Evolutionary conservation across 37 sponge, comb jelly and placozoan species (phyloP), one percentile per base, ranked within the genome.

Genomic region (Oopsacas minuta): DNA sequence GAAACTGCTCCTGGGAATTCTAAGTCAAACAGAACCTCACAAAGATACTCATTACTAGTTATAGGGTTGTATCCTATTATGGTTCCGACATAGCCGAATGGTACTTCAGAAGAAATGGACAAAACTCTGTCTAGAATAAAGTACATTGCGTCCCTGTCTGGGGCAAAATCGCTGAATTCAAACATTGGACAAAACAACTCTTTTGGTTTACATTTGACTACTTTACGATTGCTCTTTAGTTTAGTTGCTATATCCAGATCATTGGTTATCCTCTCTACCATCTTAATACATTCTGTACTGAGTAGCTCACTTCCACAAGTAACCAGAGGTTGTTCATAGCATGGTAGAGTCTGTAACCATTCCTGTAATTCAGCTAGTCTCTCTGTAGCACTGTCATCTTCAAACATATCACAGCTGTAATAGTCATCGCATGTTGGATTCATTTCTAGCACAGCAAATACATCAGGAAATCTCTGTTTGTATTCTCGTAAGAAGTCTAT

Each of bases 71-170:
- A 39, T 0, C 95, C 99, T 84, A 86, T 90, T 83, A 97, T 81
- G 1, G 95, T 94, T 3, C 99, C 99, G 39, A 85, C 86, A 37
- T 89, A 90, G 22, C 92, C 95, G 86, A 91, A 91, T 0, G 95
- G 95, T 0, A 97, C 95, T 82, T 92, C 92, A 5, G 87, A 0
- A 23, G 89, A 85, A 5, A 97, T 91, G 51, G 93, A 92, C 69
- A 97, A 86, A 28, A 97, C 95, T 36, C 99, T 83, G 83, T 97
- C 99, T 49, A 86, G 87, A 38, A 97, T 89, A n/a, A 88, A 51
- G 84, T 88, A 93, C 35, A 87, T 88, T 5, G 92, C 92, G 35
- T 89, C 37, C 20, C 82, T 83, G 52, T 97, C 95, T 0, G 93
- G 93, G 3, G 88, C 86, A 39, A 97, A 37, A 36, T 82, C 85